These are phyloP conservation scores for Arctopsyche grandis DNA, from an alignment of 1,140 invertebrate genomes.

Conservation along the genomic window DNA sequence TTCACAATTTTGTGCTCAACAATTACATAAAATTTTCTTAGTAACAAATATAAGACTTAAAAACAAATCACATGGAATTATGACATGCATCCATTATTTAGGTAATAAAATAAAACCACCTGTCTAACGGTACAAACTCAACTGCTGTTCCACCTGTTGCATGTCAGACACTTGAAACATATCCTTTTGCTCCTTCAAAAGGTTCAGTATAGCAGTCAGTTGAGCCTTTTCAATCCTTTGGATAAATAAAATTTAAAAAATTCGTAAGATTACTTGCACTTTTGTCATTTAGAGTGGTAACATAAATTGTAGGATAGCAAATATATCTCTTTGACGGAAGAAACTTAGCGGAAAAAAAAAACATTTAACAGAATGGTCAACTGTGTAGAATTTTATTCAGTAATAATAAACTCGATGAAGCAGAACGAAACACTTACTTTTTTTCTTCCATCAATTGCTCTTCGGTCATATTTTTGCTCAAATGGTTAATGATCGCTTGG, in stretches of 20 bases:
- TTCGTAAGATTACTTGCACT: not conserved
- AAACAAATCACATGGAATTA: too few species aligned
- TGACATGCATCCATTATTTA: too few species aligned
- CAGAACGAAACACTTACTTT: constrained; percentile 37
- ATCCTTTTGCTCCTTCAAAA: constrained; percentile 51
- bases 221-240: constrained; percentile 49
- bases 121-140: constrained; percentile 50
- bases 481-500: constrained; percentile 47
- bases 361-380: too few species aligned
- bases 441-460: constrained; percentile 52
- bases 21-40: too few species aligned
- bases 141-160: constrained; percentile 48
- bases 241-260: constrained; percentile 36
- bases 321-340: not conserved
- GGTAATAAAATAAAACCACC: too few species aligned
- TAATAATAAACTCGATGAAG: not conserved
- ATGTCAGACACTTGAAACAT: constrained; percentile 52
- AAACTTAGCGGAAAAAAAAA: too few species aligned
- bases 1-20: too few species aligned
- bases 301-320: constrained; percentile 14
- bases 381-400: too few species aligned
- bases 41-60: too few species aligned
- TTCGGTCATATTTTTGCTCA: constrained; percentile 55
- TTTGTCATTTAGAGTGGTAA: not conserved
- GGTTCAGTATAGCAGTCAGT: constrained; percentile 46